These are phyloP conservation scores for Mermis nigrescens DNA, from an alignment of 2,888 invertebrate species.

Conservation along the genomic window DNA sequence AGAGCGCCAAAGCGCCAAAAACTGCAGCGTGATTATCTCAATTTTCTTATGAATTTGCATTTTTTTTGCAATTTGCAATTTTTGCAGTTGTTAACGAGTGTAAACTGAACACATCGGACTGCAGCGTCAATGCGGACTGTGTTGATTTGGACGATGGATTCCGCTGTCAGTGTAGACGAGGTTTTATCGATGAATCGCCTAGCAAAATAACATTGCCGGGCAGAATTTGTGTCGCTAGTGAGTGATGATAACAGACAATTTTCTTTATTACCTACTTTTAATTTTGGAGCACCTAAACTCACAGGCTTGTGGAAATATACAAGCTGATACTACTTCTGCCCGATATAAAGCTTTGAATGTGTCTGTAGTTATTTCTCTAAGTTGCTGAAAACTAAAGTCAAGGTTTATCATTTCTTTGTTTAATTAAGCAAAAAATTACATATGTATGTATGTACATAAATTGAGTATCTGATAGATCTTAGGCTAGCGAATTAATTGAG, in stretches of 20 bases:
- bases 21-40: no score
- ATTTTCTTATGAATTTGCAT: no score
- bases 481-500: no score
- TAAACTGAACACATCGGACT: neutral
- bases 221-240: constrained; percentile 3
- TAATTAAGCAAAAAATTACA: no score
- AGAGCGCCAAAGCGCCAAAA: no score
- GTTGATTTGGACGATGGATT: constrained; percentile 1
- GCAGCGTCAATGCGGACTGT: constrained; percentile 6
- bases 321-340: neutral
- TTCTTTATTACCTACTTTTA: no score
- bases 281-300: no score
- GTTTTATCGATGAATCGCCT: constrained; percentile 44
- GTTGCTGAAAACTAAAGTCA: neutral
- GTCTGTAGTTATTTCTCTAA: neutral
- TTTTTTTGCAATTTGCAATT: neutral
- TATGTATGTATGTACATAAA: no score
- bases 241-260: neutral
- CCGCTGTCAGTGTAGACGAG: constrained; percentile 49
- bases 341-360: neutral
- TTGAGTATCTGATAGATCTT: no score
- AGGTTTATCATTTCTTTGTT: no score
- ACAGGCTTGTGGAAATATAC: no score
- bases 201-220: constrained; percentile 13
- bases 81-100: constrained; percentile 9